Percentiles rank a stretch among this genome's conserved stretches.
phyloP scores from a whole-genome alignment of 1,140 invertebrate genomes.

The Caenorhabditis briggsae region DNA sequence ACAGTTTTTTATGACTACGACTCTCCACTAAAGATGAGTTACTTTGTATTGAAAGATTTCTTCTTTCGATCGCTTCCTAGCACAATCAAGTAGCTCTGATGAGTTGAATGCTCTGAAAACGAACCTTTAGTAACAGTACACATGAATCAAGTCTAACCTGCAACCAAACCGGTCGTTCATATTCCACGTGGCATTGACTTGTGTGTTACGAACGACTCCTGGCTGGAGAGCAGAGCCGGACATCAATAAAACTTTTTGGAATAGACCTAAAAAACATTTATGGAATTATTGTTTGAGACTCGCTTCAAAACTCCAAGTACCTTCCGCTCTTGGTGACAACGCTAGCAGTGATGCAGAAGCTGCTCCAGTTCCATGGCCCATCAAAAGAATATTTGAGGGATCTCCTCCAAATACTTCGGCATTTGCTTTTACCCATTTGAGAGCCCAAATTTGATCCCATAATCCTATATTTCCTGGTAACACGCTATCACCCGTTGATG shows the following conservation, averaged over 20 bases:
- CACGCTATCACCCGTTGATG: constrained; percentile 85
- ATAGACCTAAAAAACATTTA: constrained; percentile 80
- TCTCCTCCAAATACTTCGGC: constrained; percentile 93
- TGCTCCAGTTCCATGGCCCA: constrained; percentile 94
- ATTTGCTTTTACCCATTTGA: constrained; percentile 86
- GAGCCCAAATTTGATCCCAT: constrained; percentile 93
- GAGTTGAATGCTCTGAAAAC: constrained; percentile 76
- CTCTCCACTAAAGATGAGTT: no score
- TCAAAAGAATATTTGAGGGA: constrained; percentile 90
- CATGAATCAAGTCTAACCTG: constrained; percentile 42
- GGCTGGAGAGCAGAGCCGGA: constrained; percentile 93
- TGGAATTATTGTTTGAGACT: background rate
- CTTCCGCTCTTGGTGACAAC: constrained; percentile 90
- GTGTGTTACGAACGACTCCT: constrained; percentile 81
- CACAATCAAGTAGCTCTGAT: constrained; percentile 75
- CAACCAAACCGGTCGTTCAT: constrained; percentile 74
- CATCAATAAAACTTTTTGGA: constrained; percentile 93
- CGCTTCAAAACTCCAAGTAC: constrained; percentile 80
- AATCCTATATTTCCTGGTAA: constrained; percentile 95
- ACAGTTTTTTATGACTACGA: no score
- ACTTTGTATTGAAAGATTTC: constrained; percentile 75
- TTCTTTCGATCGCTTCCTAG: constrained; percentile 76
- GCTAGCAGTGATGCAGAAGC: constrained; percentile 94
- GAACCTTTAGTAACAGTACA: background rate
- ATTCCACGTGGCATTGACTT: constrained; percentile 77